phyloP scores from a whole-genome alignment of 2,888 invertebrate genomes.

The Isoperla grammatica region DNA sequence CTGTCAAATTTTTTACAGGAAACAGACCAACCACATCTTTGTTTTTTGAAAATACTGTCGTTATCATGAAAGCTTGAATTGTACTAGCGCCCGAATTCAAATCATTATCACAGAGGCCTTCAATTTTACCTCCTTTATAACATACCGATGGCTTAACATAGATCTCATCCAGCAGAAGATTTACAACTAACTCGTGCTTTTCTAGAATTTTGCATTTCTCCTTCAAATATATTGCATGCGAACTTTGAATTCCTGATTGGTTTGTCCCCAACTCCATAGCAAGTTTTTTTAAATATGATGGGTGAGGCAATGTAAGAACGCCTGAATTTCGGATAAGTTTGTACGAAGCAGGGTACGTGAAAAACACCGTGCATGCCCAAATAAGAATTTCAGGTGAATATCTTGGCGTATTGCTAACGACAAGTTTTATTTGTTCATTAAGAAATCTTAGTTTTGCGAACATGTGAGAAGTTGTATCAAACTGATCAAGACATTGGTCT shows the following conservation, averaged over 20 bases:
- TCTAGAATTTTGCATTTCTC: not conserved
- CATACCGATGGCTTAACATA: not conserved
- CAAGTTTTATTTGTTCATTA: too few species aligned
- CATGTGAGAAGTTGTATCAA: too few species aligned
- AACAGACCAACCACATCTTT: not conserved
- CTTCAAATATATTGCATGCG: not conserved
- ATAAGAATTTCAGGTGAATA: not conserved
- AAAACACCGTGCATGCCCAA: not conserved
- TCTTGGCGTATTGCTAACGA: too few species aligned
- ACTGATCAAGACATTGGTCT: too few species aligned
- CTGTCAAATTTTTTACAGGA: not conserved
- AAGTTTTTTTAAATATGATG: not conserved
- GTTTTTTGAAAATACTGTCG: not conserved
- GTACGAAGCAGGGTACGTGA: not conserved
- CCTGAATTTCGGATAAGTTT: not conserved
- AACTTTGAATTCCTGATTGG: not conserved
- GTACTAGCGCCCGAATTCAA: not conserved
- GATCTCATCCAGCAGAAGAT: not conserved
- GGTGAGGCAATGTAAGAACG: not conserved
- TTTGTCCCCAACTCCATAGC: too few species aligned
- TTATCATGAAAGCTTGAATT: slow-evolving; percentile 2
- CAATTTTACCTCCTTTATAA: not conserved
- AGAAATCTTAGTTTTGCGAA: too few species aligned
- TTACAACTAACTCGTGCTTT: not conserved
- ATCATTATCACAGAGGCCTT: not conserved